Evolutionary conservation across 2,797 vertebrate species (phyloP).

Genomic region (Bovichtus diacanthus): DNA sequence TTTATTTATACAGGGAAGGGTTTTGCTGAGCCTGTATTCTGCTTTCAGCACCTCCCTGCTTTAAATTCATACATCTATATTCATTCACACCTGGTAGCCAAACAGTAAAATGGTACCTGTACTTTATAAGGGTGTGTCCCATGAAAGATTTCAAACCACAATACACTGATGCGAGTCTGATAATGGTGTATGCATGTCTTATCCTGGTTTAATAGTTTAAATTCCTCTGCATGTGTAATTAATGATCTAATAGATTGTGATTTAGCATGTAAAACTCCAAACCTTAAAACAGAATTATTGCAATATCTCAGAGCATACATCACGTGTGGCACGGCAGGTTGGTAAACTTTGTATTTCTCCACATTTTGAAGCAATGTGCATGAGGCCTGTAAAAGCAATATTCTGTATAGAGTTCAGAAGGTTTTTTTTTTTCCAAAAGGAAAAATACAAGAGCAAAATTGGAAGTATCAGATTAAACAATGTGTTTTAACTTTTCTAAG

Average conservation of each 20-base stretch:
- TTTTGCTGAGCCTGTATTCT: slow-evolving; percentile 53
- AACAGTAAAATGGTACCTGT: not conserved
- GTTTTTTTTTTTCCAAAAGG: not conserved
- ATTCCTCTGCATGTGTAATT: not conserved
- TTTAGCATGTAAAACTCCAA: not conserved
- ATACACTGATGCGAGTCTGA: not conserved
- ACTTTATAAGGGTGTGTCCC: not conserved
- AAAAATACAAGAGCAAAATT: not conserved
- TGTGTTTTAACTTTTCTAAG: not conserved
- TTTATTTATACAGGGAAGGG: slow-evolving; percentile 22
- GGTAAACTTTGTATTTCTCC: not conserved
- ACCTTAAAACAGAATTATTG: not conserved
- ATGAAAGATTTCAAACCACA: slow-evolving; percentile 7
- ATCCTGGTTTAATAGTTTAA: not conserved
- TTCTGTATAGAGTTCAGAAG: too few relatives aligned
- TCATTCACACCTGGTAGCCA: slow-evolving; percentile 14
- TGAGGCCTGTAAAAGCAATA: not conserved
- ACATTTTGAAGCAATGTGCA: not conserved
- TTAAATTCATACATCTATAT: slow-evolving; percentile 42
- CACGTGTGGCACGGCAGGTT: not conserved
- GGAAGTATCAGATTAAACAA: not conserved
- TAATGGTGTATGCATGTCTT: not conserved
- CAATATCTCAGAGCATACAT: not conserved
- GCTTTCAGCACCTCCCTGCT: slow-evolving; percentile 16
- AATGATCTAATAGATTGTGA: too few relatives aligned